Base-by-base conservation (phyloP, 2,888 invertebrate genomes). In the Harpalus rufipes region DNA sequence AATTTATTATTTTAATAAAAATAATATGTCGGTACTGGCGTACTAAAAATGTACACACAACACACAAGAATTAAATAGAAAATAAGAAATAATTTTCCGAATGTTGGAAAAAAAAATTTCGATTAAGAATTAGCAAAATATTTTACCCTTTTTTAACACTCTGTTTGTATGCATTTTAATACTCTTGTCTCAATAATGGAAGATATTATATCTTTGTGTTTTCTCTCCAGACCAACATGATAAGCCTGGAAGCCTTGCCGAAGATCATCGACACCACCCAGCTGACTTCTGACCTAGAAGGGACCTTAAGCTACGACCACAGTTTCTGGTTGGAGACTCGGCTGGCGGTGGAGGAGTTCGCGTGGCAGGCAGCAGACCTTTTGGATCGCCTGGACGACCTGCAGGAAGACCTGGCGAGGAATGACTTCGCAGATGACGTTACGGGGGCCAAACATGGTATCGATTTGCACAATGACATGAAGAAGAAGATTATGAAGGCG, bases 271-370 rank as follows among this genome's bases (percentile, higher is more conserved):
- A 99, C 91, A 94, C 96, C 86, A 94, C 96, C 88, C 99, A 99
- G 92, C 92, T 99, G 88, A 98, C 99, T 16, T 92, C 95, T 58
- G 99, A 99, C 90, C 94, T 99, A 90, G 99, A 99, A 89, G 99
- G 99, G 63, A 95, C 96, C 32, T 93, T 99, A 88, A 95, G 95
- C 88, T 99, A 99, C 92, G 98, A 99, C 91, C 98, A 99, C 92
- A 95, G 97, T 87, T 97, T 97, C 90, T 99, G 99, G 99, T 96
- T 99, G 89, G 98, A 99, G 89, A 95, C 97, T 86, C 93, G 99
- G 91, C 92, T 98, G 91, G 97, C 97, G 85, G 94, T 98, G 88
- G 99, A 99, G 92, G 98, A 98, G 90, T 96, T 99, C 91, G 96
- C 97, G 88, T 98, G 98, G 97, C 97, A 98, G 92, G 97, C 98